Base-by-base conservation (phyloP, 2,888 invertebrate genomes). In the Drosophila sordidapex region DNA sequence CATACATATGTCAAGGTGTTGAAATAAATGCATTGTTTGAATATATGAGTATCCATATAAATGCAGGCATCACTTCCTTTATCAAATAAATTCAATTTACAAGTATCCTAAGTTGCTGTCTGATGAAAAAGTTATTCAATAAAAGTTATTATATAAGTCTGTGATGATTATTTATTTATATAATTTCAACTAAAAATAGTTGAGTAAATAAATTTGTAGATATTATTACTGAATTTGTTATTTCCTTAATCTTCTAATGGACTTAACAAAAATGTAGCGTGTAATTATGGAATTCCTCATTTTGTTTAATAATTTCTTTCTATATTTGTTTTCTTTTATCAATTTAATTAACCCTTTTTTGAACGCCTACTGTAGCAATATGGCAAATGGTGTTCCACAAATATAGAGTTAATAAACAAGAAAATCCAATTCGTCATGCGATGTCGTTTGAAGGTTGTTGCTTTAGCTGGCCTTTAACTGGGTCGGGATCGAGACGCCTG, bases 361-460 rank as follows among this genome's bases (percentile, higher is more conserved):
- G 13, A 33, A 40, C 25, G 52, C 43, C 54, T 43, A 21, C 31
- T 58, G 35, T 36, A 11, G 43, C 51, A 43, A 35, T 58, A 29
- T 40, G 40, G 33, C 33, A 46, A 51, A 43, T 65, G 64, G 38
- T 70, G 43, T 49, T 64, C 31, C 74, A 69, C 52, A 56, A 65
- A 53, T 56, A 40, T 60, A 21, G 25, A 49, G 18, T 46, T 51
- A 54, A 76, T 59, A 72, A 51, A 61, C 40, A 36, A n/a, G 53
- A 61, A 52, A 56, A 60, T 36, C 65, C 51, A 77, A 77, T 78
- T 74, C 61, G 66, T 77, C 75, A 78, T 67, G 71, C 64, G 52
- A 61, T 64, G 59, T 64, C 65, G 56, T 57, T 52, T 71, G 71
- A 70, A 70, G 63, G 70, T 57, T 70, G 61, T 54, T 56, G 38